Base-by-base conservation (phyloP, 2,113 vertebrate genomes). In the Nicator chloris region DNA sequence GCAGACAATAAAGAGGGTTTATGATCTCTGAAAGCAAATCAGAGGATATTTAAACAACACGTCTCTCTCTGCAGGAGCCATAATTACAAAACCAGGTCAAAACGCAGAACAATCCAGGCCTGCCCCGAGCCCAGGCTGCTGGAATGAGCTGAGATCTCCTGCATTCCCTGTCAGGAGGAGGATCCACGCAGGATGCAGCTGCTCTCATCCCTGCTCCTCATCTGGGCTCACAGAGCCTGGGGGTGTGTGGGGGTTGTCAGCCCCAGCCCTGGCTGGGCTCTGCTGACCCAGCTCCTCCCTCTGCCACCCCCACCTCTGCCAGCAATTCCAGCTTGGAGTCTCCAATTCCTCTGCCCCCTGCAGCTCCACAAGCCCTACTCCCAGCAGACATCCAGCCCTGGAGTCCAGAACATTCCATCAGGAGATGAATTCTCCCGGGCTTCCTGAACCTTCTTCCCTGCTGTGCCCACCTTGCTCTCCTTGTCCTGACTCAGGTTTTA, bases 11-110 rank as follows among this genome's bases (percentile, higher is more conserved):
- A 93, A 97, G 97, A 93, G n/a, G 72, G 82, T 96, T 97, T 94
- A 88, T 97, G 96, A 96, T 95, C 97, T 97, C 95, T 96, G 95
- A 90, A 90, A 95, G 91, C 86, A 97, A 97, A 98, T 94, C 56
- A 77, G 86, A 85, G 95, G 85, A 68, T 96, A 94, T 95, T 97
- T 96, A 95, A 97, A 93, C 86, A 96, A 94, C 80, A 90, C 57
- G 14, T 85, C 93, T 76, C 66, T 61, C 91, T 93, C 72, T 64
- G 93, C 92, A 97, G 88, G 90, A 94, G 88, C 37, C 22, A 73
- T 93, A 94, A 94, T 97, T 95, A 97, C 92, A 95, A 94, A 97
- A 91, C 90, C 92, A 88, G 95, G 94, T 95, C 96, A 97, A 92
- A 90, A 92, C 2, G 57, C 51, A 86, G 91, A 96, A 51, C 72